phyloP scores from a whole-genome alignment of 2,888 invertebrate genomes.

The Elgonia sp. region DNA sequence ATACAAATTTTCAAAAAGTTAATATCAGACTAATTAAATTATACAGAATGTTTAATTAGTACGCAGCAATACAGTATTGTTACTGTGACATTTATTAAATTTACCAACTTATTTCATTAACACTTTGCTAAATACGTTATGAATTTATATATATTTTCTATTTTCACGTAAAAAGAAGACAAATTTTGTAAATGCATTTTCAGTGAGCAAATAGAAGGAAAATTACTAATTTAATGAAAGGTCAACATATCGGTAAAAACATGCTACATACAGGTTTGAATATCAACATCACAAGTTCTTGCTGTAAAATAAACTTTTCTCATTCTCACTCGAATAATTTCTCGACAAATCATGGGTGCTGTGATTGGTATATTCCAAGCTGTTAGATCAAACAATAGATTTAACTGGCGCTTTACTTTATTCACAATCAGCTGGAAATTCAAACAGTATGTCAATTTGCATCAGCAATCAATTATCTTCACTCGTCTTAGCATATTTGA shows the following conservation, averaged over 20 bases:
- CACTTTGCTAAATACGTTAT: no score
- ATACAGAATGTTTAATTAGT: no score
- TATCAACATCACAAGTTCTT: background rate
- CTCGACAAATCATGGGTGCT: background rate
- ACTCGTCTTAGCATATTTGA: background rate
- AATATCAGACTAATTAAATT: no score
- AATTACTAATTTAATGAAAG: background rate
- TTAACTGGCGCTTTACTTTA: conserved; percentile 21
- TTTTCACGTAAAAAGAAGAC: no score
- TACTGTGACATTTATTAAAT: no score
- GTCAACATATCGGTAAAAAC: background rate
- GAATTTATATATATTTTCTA: no score
- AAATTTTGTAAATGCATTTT: no score
- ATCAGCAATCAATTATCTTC: conserved; percentile 28
- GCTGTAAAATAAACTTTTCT: conserved; percentile 21
- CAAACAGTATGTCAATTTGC: conserved; percentile 24
- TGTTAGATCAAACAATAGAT: conserved; percentile 43
- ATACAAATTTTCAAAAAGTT: no score
- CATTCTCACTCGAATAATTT: conserved; percentile 17
- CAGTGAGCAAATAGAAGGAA: no score
- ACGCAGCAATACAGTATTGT: no score
- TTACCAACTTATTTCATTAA: no score
- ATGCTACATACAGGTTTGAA: background rate
- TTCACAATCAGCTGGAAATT: conserved; percentile 22
- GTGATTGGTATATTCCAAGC: conserved; percentile 31